These are phyloP conservation scores for Sterna hirundo DNA, from an alignment of 2,113 vertebrate species.

Conservation along the genomic window DNA sequence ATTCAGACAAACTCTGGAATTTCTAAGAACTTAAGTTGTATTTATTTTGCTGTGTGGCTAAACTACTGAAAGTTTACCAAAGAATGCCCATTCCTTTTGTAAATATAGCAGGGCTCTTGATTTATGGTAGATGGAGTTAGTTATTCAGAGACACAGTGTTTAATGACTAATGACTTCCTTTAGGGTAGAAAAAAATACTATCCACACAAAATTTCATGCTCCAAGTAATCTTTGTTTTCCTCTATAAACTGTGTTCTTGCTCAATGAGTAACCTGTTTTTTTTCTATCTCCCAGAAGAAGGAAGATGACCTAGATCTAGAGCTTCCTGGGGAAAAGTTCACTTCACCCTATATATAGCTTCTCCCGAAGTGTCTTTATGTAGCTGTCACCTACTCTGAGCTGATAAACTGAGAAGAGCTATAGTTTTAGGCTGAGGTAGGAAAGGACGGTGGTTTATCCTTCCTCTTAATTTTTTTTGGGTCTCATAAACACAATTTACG, in stretches of 20 bases:
- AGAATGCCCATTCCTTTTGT: neutral
- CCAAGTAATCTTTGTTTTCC: neutral
- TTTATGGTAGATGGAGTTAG: neutral
- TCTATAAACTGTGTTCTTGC: neutral
- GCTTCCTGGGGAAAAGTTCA: conserved; percentile 27
- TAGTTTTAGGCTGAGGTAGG: neutral
- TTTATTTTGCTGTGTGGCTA: neutral
- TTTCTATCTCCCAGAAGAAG: neutral
- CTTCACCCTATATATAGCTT: conserved; percentile 8
- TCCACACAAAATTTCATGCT: neutral
- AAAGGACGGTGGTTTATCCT: neutral
- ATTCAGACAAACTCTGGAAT: neutral
- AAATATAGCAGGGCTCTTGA: neutral
- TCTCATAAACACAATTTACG: rapidly evolving
- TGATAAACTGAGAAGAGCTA: neutral
- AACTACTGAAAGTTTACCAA: neutral
- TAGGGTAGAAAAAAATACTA: neutral
- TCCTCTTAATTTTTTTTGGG: neutral
- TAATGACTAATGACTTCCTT: neutral
- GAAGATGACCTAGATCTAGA: conserved; percentile 24
- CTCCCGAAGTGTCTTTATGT: conserved; percentile 5
- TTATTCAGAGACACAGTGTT: neutral
- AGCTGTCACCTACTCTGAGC: neutral
- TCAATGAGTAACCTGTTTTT: neutral
- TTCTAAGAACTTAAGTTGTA: neutral